phyloP scores from a whole-genome alignment of 2,113 vertebrate genomes.

The Lipotes vexillifer region DNA sequence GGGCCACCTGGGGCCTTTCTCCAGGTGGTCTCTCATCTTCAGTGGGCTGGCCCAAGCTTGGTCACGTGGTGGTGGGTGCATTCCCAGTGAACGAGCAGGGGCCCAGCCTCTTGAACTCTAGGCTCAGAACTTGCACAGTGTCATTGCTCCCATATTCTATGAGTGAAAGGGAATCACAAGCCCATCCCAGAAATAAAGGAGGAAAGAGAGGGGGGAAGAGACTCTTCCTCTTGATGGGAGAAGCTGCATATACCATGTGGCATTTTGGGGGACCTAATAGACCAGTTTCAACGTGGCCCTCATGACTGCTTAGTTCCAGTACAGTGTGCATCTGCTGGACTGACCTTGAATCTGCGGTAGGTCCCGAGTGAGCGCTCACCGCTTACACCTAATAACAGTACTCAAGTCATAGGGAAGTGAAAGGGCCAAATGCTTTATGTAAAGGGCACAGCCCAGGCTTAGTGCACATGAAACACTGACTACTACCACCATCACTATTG shows the following conservation, averaged over 20 bases:
- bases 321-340: background rate
- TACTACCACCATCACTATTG: background rate
- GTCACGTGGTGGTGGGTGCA: fast-evolving
- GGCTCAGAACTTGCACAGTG: background rate
- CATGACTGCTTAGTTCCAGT: background rate
- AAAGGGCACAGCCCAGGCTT: too few relatives aligned
- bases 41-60: fast-evolving
- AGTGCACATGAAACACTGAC: background rate
- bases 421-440: background rate
- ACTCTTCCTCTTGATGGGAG: background rate
- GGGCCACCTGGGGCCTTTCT: background rate
- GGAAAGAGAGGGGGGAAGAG: background rate
- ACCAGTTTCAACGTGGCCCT: background rate
- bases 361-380: background rate
- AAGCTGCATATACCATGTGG: background rate
- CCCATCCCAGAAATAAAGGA: background rate
- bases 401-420: background rate
- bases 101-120: background rate
- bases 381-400: background rate
- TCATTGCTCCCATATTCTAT: background rate
- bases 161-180: background rate
- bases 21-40: background rate
- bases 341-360: background rate
- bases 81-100: background rate
- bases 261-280: background rate